Percentiles rank a stretch among this genome's conserved stretches.
Conservation (phyloP, 2,797 vertebrate genomes). For the Poliocrania exsul region DNA sequence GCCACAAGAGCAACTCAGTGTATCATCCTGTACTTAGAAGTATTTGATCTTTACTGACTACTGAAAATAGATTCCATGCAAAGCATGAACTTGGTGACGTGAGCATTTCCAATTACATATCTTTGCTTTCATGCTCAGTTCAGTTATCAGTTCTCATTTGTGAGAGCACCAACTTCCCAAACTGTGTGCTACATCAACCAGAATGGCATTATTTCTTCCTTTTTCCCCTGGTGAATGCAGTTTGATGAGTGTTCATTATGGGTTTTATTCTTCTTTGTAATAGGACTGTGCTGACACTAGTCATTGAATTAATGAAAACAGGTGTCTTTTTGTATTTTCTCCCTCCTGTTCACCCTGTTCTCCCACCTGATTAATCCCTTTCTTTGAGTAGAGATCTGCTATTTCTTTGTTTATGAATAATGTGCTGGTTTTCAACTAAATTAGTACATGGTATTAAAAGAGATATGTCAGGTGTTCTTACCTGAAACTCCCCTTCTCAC, state of each 20-base stretch:
- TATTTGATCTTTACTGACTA: neutral
- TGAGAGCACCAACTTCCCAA: neutral
- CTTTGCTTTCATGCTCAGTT: neutral
- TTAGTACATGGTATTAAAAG: neutral
- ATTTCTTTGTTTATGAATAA: constrained; percentile 1
- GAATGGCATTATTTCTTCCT: neutral
- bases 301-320: constrained; percentile 32
- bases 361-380: neutral
- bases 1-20: neutral
- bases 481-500: neutral
- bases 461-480: neutral
- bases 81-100: fast-evolving
- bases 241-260: neutral
- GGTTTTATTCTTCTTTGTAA: constrained; percentile 11
- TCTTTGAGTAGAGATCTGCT: neutral
- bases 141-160: neutral
- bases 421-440: neutral
- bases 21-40: neutral
- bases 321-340: constrained; percentile 33
- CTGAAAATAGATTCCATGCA: neutral
- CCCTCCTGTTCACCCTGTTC: neutral
- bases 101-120: fast-evolving
- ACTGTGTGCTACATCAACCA: neutral
- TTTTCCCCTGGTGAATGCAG: neutral
- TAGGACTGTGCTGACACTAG: neutral